phyloP scores from a whole-genome alignment of 2,888 invertebrate species.

The Norana najaformis region DNA sequence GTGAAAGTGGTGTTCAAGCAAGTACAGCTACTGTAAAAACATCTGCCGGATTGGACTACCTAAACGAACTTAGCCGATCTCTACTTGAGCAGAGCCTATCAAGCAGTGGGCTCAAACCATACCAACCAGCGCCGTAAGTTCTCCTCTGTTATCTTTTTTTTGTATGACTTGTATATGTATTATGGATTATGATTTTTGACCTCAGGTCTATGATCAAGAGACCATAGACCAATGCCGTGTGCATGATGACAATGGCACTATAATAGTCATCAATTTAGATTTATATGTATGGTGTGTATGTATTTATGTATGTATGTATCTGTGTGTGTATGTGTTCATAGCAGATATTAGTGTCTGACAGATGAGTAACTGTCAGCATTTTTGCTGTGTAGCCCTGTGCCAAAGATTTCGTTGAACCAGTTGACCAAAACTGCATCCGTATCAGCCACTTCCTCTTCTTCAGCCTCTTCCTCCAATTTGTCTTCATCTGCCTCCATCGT shows the following conservation, averaged over 20 bases:
- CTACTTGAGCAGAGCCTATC: slow-evolving; percentile 66
- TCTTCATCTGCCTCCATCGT: background rate
- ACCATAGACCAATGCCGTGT: too few relatives aligned
- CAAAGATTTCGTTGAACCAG: slow-evolving; percentile 52
- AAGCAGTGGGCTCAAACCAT: slow-evolving; percentile 32
- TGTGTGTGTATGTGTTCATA: too few relatives aligned
- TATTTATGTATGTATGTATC: too few relatives aligned
- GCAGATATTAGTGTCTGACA: background rate
- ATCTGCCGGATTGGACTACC: slow-evolving; percentile 71
- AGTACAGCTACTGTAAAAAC: slow-evolving; percentile 17
- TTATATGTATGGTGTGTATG: too few relatives aligned
- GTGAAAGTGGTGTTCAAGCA: background rate
- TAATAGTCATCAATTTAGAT: too few relatives aligned
- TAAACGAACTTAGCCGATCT: slow-evolving; percentile 80
- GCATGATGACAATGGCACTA: too few relatives aligned
- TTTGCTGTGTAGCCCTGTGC: slow-evolving; percentile 42
- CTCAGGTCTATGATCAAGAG: too few relatives aligned
- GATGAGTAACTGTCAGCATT: slow-evolving; percentile 21
- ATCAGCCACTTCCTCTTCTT: slow-evolving; percentile 22
- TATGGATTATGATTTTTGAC: background rate
- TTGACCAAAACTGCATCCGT: slow-evolving; percentile 44
- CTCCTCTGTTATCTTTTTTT: background rate
- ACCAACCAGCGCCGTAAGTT: slow-evolving; percentile 24
- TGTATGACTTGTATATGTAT: too few relatives aligned
- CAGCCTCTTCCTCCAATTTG: background rate